These are phyloP conservation scores for Formica aserva DNA, from an alignment of 2,888 invertebrate species.

Conservation along the genomic window DNA sequence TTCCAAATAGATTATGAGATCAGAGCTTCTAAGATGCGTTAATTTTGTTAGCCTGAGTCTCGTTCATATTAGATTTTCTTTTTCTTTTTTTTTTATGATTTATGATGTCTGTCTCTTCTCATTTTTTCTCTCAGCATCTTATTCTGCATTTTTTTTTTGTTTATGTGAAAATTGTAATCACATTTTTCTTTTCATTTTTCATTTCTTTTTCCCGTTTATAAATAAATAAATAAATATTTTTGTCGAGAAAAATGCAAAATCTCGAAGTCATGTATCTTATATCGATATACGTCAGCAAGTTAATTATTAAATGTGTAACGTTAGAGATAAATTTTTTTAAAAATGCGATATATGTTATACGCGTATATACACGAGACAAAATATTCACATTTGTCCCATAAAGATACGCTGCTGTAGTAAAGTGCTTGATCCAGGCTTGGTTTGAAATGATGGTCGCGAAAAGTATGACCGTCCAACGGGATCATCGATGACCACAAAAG, in stretches of 20 bases:
- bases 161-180: no score
- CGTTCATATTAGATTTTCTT: neutral
- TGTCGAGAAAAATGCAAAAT: neutral
- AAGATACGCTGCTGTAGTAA: neutral
- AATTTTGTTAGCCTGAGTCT: neutral
- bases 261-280: neutral
- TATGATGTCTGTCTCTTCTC: no score
- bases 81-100: no score
- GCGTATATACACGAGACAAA: constrained; percentile 8
- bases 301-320: neutral
- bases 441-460: constrained; percentile 23
- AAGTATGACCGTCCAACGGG: constrained; percentile 36
- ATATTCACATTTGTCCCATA: neutral
- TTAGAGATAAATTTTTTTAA: neutral
- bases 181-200: no score
- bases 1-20: constrained; percentile 57
- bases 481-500: constrained; percentile 51
- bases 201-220: no score
- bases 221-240: no score
- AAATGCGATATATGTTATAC: neutral
- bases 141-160: no score
- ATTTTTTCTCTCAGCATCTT: no score
- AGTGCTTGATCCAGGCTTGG: neutral
- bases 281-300: neutral
- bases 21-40: constrained; percentile 10